phyloP scores from a whole-genome alignment of 2,888 invertebrate species.

The Caprella mutica region DNA sequence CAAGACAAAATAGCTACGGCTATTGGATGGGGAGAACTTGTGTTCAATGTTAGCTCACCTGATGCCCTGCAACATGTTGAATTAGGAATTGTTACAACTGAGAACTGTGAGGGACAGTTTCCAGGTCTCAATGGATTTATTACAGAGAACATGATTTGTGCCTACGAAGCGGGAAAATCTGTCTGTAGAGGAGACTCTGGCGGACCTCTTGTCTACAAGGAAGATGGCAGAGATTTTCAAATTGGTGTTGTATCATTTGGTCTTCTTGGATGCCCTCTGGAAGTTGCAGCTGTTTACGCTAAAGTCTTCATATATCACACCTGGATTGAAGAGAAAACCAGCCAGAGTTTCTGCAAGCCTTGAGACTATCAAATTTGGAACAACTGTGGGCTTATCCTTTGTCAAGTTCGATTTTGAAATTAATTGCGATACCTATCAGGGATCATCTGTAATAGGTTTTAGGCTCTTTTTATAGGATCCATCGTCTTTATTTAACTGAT shows the following conservation, averaged over 20 bases:
- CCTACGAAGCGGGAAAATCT: constrained; percentile 10
- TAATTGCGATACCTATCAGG: no score
- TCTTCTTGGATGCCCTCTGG: constrained; percentile 15
- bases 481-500: no score
- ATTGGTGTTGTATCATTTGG: constrained; percentile 22
- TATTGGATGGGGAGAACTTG: constrained; percentile 17
- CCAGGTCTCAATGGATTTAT: not conserved
- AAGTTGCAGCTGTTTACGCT: constrained; percentile 20
- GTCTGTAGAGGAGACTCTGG: constrained; percentile 30
- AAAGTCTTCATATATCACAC: constrained; percentile 14
- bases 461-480: no score
- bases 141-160: constrained; percentile 22
- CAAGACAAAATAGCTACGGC: constrained; percentile 6
- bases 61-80: constrained; percentile 9
- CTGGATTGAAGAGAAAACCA: constrained; percentile 17
- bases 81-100: constrained; percentile 6
- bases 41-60: not conserved
- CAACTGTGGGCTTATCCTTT: no score
- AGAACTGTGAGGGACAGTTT: not conserved
- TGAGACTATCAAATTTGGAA: no score
- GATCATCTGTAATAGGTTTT: no score
- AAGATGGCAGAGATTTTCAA: not conserved
- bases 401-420: no score
- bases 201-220: constrained; percentile 19
- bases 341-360: not conserved